These are phyloP conservation scores for Aricia artaxerxes DNA, from an alignment of 2,888 invertebrate species.

Conservation along the genomic window DNA sequence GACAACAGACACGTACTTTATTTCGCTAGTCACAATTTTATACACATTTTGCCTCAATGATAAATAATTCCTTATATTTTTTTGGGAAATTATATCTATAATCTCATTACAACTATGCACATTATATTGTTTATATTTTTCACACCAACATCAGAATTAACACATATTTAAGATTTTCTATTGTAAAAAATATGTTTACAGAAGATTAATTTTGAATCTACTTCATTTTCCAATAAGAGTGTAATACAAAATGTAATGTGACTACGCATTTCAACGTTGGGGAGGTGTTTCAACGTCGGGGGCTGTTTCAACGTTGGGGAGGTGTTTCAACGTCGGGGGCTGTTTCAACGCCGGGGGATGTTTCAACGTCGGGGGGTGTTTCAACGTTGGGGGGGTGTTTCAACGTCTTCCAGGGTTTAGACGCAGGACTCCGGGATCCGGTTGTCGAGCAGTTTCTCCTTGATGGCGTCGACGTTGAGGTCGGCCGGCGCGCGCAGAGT, in stretches of 20 bases:
- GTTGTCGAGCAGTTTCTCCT: slow-evolving; percentile 92
- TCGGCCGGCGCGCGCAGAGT: slow-evolving; percentile 66
- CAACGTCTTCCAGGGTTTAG: slow-evolving; percentile 58
- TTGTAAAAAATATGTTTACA: not conserved
- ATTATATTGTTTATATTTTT: not conserved
- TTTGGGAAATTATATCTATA: not conserved
- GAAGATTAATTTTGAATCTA: not conserved
- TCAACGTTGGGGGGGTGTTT: not conserved
- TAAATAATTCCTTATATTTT: not conserved
- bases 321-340: not conserved
- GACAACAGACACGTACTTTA: slow-evolving; percentile 11
- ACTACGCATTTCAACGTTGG: not conserved
- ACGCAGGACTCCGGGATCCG: slow-evolving; percentile 94
- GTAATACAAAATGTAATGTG: not conserved
- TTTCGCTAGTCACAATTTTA: slow-evolving; percentile 19
- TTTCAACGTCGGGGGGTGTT: not conserved
- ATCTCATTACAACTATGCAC: not conserved
- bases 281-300: not conserved
- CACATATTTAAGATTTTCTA: not conserved
- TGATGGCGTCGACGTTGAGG: slow-evolving; percentile 92
- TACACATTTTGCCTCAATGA: slow-evolving; percentile 4
- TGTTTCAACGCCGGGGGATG: not conserved
- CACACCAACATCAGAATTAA: not conserved
- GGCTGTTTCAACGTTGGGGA: no score
- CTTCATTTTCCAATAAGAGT: not conserved